A percentile compares a stretch with the other conserved stretches of the same genome.
Conservation (phyloP, 2,888 invertebrate species). For the Torymus auratus region DNA sequence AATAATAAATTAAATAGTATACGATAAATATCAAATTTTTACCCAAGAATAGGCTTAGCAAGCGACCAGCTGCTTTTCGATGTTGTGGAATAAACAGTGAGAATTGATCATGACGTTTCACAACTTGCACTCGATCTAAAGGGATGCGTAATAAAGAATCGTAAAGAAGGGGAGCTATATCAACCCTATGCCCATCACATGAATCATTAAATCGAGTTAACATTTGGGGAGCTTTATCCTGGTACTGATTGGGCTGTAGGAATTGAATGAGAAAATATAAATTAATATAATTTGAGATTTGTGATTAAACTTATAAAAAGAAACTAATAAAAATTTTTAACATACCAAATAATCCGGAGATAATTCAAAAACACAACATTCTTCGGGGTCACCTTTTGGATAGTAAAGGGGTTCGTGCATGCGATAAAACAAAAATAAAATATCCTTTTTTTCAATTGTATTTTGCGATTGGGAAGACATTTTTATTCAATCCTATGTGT, state of each 20-base stretch:
- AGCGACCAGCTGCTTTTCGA: conserved; percentile 82
- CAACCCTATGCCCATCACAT: conserved; percentile 16
- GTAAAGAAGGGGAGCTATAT: neutral
- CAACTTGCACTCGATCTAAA: conserved; percentile 80
- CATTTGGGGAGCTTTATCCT: conserved; percentile 79
- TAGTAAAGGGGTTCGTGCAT: conserved; percentile 34
- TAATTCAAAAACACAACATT: conserved; percentile 15
- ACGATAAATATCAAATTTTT: conserved; percentile 40
- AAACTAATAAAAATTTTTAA: neutral
- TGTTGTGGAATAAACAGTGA: conserved; percentile 86
- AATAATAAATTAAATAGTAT: neutral
- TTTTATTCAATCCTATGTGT: neutral
- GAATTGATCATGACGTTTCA: conserved; percentile 83
- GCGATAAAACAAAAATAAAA: conserved; percentile 29
- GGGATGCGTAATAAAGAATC: conserved; percentile 70
- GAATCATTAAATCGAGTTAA: conserved; percentile 79
- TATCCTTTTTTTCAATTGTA: neutral
- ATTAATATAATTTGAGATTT: too few species aligned
- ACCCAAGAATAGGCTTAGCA: conserved; percentile 85
- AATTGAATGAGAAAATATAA: neutral
- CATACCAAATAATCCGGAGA: conserved; percentile 40
- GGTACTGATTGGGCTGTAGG: conserved; percentile 78
- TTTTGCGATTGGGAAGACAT: neutral
- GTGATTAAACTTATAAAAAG: neutral
- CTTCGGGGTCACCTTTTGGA: conserved; percentile 18